Percentiles rank a stretch among this genome's conserved stretches.
Conservation (phyloP, 2,888 invertebrate species). For the Synanthedon tipuliformis region DNA sequence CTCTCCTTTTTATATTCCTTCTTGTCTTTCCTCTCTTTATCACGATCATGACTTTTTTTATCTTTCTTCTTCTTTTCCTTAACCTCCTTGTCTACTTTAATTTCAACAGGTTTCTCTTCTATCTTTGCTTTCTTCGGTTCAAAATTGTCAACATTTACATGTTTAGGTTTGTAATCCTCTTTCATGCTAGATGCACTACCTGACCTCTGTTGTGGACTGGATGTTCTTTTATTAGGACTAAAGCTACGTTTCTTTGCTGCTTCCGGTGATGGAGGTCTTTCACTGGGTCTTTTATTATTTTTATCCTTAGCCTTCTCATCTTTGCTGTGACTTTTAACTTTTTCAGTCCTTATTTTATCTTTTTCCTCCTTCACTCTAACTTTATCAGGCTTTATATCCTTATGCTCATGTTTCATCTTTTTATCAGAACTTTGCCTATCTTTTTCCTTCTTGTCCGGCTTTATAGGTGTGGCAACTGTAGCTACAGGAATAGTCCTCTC, state of each 20-base stretch:
- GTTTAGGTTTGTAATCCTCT: slow-evolving; percentile 55
- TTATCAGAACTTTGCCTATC: slow-evolving; percentile 57
- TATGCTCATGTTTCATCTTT: slow-evolving; percentile 60
- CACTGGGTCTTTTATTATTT: slow-evolving; percentile 58
- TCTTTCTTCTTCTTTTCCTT: slow-evolving; percentile 72
- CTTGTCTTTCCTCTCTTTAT: slow-evolving; percentile 71
- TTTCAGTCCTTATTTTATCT: slow-evolving; percentile 58
- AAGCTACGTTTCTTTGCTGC: slow-evolving; percentile 44
- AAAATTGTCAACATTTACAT: slow-evolving; percentile 25
- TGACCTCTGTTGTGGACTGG: slow-evolving; percentile 46
- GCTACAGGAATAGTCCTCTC: slow-evolving; percentile 16
- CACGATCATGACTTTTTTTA: slow-evolving; percentile 73
- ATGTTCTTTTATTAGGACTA: slow-evolving; percentile 41
- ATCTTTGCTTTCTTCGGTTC: slow-evolving; percentile 48
- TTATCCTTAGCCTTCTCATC: slow-evolving; percentile 71
- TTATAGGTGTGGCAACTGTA: slow-evolving; percentile 26
- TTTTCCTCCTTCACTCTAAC: slow-evolving; percentile 59
- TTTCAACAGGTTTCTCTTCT: slow-evolving; percentile 66
- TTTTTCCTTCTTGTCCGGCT: slow-evolving; percentile 71
- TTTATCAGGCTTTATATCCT: slow-evolving; percentile 57
- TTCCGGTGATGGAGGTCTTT: slow-evolving; percentile 52
- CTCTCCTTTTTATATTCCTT: slow-evolving; percentile 72
- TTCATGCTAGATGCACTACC: slow-evolving; percentile 55
- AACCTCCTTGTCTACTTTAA: slow-evolving; percentile 63
- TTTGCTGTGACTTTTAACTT: slow-evolving; percentile 65